phyloP scores from a whole-genome alignment of 2,113 vertebrate genomes.

The Motacilla alba region DNA sequence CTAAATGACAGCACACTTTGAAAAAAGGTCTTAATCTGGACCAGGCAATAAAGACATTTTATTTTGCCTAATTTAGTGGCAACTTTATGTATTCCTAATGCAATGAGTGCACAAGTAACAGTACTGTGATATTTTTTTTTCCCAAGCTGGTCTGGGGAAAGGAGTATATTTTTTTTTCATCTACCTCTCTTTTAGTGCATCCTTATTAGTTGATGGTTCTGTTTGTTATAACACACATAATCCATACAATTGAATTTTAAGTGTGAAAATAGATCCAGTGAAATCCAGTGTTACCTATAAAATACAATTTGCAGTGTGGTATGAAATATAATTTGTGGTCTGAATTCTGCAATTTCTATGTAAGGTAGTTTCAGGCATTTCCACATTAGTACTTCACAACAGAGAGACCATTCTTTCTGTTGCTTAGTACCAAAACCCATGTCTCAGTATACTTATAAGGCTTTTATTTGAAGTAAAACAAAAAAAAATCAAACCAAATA shows the following conservation, averaged over 20 bases:
- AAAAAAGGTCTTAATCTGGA: neutral
- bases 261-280: neutral
- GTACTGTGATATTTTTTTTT: neutral
- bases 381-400: neutral
- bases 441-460: neutral
- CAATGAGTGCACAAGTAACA: neutral
- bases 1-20: neutral
- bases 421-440: neutral
- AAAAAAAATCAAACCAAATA: neutral
- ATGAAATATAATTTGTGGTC: neutral
- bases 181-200: fast-evolving
- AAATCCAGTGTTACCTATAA: neutral
- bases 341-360: neutral
- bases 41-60: neutral
- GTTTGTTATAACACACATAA: neutral
- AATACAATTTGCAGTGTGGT: neutral
- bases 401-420: neutral
- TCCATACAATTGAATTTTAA: neutral
- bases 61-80: neutral
- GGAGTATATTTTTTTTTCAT: neutral
- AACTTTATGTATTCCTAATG: neutral
- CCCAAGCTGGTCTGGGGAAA: neutral
- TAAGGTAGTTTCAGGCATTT: neutral
- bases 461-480: neutral
- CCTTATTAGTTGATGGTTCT: neutral